A percentile compares a stretch with the other conserved stretches of the same genome.
These are phyloP conservation scores for Agapostemon virescens DNA, from an alignment of 2,888 invertebrate species.

Conservation along the genomic window DNA sequence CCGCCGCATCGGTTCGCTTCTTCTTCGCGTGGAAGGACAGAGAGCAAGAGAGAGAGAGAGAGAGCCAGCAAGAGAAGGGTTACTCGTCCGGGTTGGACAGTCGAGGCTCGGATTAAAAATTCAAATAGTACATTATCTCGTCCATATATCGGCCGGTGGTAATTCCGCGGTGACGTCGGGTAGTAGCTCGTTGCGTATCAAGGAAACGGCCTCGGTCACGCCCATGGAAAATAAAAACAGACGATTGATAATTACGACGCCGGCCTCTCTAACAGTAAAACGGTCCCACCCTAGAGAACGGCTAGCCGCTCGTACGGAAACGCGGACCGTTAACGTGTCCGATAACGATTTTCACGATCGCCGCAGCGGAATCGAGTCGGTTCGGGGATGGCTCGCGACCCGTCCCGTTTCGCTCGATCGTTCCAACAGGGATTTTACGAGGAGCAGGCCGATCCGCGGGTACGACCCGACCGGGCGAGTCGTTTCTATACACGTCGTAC, in stretches of 20 bases:
- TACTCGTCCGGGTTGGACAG: conserved; percentile 10
- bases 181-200: conserved; percentile 16
- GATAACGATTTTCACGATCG: conserved; percentile 32
- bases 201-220: conserved; percentile 35
- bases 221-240: conserved; percentile 37
- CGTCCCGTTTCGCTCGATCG: background rate
- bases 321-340: conserved; percentile 31
- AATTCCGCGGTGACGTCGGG: conserved; percentile 30
- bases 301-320: conserved; percentile 28
- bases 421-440: conserved; percentile 8
- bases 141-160: conserved; percentile 33
- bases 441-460: background rate
- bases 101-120: conserved; percentile 34
- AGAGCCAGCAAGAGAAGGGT: background rate
- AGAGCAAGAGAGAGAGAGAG: background rate
- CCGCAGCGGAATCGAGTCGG: conserved; percentile 5
- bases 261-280: conserved; percentile 37
- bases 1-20: background rate
- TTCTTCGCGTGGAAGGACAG: no score
- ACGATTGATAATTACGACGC: conserved; percentile 47
- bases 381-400: conserved; percentile 6
- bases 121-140: conserved; percentile 43
- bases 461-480: background rate
- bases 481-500: conserved; percentile 15
- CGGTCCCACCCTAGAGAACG: conserved; percentile 17